Evolutionary conservation across 2,888 invertebrate genomes (phyloP), one percentile per base, ranked within the genome.

Genomic region (Chalcosyrphus nemorum): DNA sequence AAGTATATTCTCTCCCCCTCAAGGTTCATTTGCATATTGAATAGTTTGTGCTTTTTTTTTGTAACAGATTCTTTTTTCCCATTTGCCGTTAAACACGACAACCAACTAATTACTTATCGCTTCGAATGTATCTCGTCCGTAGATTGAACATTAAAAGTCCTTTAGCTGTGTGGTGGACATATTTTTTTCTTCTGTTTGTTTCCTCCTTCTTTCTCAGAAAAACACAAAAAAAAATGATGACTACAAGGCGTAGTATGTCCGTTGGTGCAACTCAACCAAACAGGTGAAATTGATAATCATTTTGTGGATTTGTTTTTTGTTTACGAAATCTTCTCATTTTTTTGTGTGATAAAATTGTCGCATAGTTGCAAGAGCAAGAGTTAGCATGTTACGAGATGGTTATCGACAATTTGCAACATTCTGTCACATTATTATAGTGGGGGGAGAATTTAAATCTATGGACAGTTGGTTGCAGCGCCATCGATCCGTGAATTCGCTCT

Each of bases 101-200:
- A 81, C 57, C 75, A 80, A 74, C 86, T 85, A 86, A 86, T 86
- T 86, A 75, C 86, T 86, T 86, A 86, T 86, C 86, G 85, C 81
- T 59, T 75, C 52, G 86, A 72, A 86, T 81, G 86, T 78, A 86
- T 81, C 86, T 78, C 80, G 80, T 84, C 82, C 72, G 54, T 56
- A 72, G 82, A 82, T 78, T 72, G 66, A 78, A 82, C 82, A 72
- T 72, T 72, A 78, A 82, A 82, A 77, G 72, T 82, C 84, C 84
- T 80, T 84, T 74, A 57, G 57, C 59, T 63, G 66, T 56, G 74
- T 45, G 74, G 74, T 45, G 74, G 52, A n/a, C 24, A 11, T 24
- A 13, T n/a, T 38, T 1, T 35, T 74, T 24, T 43, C 65, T n/a
- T n/a, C n/a, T n/a, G n/a, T n/a, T 24, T 41, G 61, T 56, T 41